phyloP scores from a whole-genome alignment of 2,797 vertebrate genomes.

The Odontamblyopus lacepedii region DNA sequence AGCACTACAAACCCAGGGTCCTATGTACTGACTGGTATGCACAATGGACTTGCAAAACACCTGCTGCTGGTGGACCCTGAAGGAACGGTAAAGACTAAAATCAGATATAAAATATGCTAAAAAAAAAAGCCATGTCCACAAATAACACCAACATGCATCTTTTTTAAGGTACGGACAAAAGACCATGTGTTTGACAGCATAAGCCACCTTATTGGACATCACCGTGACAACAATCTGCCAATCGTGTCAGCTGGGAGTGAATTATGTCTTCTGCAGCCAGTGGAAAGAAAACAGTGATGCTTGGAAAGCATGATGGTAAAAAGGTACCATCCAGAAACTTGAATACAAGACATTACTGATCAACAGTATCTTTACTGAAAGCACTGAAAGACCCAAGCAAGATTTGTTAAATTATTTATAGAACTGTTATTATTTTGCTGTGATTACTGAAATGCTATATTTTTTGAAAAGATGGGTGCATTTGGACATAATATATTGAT shows the following conservation, averaged over 20 bases:
- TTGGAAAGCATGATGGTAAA: constrained; percentile 49
- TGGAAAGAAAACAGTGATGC: constrained; percentile 86
- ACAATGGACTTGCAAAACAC: constrained; percentile 92
- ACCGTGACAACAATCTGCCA: constrained; percentile 93
- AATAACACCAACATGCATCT: constrained; percentile 7
- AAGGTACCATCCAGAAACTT: constrained; percentile 68
- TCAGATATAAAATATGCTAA: background rate
- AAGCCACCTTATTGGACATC: constrained; percentile 94
- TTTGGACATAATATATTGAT: constrained; percentile 82
- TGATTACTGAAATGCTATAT: constrained; percentile 92
- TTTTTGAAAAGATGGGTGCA: constrained; percentile 87
- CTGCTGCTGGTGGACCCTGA: constrained; percentile 95
- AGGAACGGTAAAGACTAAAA: constrained; percentile 86
- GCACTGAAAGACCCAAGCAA: constrained; percentile 43
- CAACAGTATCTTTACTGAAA: constrained; percentile 36
- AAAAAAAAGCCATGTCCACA: background rate
- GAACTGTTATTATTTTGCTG: constrained; percentile 85
- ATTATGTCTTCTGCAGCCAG: constrained; percentile 94
- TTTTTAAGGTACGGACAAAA: constrained; percentile 90
- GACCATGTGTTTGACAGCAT: constrained; percentile 97
- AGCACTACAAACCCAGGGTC: constrained; percentile 94
- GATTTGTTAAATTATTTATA: constrained; percentile 80
- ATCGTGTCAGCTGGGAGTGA: constrained; percentile 96
- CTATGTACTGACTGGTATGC: constrained; percentile 95
- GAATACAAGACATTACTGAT: constrained; percentile 57